Base-by-base conservation (phyloP, 2,113 vertebrate genomes). In the Xenus cinereus region DNA sequence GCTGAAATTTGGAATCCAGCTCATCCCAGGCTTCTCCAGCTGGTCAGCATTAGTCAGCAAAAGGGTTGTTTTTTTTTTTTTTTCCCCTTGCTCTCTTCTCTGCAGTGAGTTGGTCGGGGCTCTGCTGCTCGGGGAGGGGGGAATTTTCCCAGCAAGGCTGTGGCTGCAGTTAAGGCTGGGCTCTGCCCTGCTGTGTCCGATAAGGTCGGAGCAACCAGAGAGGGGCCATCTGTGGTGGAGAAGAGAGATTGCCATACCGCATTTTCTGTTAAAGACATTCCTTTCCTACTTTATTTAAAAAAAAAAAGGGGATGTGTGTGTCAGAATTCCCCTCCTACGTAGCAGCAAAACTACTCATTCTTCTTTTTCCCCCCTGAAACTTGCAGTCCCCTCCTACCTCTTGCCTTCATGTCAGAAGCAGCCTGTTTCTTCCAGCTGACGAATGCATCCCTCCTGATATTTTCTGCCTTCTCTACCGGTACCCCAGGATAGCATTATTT, bases 401-500 rank as follows among this genome's bases (percentile, higher is more conserved):
- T 35, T 33, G 27, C 33, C 7, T 41, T 48, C 14, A 1, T 7
- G 39, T 21, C 64, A 37, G 35, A 59, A 87, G 14, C n/a, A 39
- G 9, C 30, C 45, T 48, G 22, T 62, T 41, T 6, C 20, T 69
- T n/a, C 17, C 28, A 43, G 30, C 39, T n/a, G 63, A 37, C 1
- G 1, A 7, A 2, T 6, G 6, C 43, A 9, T 82, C 64, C 41
- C 37, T 74, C 77, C 48, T 16, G 64, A 1, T 13, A 2, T 6
- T 56, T 83, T 26, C 41, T 51, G 54, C 32, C 5, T 56, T 43
- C 56, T 39, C 69, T 28, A 0, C 32, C 1, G 0, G 2, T n/a
- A 5, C 26, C 20, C 30, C 4, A 22, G 60, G 32, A 2, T 8
- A 4, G 28, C 2, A 3, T 2, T 2, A 15, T 9, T 63, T 21